phyloP scores from a whole-genome alignment of 2,113 vertebrate species.

The Oxygymnocypris stewartii region DNA sequence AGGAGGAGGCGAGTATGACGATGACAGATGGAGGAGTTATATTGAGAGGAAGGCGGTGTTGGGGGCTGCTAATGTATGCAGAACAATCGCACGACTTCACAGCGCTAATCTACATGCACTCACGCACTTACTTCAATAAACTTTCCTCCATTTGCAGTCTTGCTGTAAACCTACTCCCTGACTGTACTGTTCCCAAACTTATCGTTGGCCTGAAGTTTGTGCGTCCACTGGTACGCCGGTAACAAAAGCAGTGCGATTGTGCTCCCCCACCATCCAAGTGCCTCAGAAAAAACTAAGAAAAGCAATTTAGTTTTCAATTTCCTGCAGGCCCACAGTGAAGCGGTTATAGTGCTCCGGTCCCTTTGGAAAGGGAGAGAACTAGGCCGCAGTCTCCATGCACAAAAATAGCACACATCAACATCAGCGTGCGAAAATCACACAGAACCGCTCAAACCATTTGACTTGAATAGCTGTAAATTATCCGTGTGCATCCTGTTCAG shows the following conservation, averaged over 20 bases:
- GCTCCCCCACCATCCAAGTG: conserved; percentile 20
- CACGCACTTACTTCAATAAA: background rate
- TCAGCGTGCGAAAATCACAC: conserved; percentile 7
- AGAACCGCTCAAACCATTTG: background rate
- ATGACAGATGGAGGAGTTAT: conserved; percentile 39
- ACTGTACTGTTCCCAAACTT: conserved; percentile 1
- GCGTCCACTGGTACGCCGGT: background rate
- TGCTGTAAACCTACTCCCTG: conserved; percentile 20
- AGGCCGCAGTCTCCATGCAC: conserved; percentile 74
- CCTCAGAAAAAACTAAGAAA: conserved; percentile 64
- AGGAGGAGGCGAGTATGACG: conserved; percentile 18
- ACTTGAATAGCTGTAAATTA: conserved; percentile 7
- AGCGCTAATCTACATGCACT: conserved; percentile 20
- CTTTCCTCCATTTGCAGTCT: conserved; percentile 1
- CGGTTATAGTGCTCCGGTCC: conserved; percentile 71
- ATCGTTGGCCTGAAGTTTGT: conserved; percentile 19
- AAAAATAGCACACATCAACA: conserved; percentile 68
- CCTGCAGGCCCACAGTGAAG: conserved; percentile 73
- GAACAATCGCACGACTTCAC: conserved; percentile 18
- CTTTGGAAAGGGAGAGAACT: conserved; percentile 63
- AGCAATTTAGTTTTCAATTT: conserved; percentile 79
- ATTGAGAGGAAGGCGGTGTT: background rate
- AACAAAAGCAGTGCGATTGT: conserved; percentile 47
- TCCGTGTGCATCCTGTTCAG: conserved; percentile 15
- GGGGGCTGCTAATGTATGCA: conserved; percentile 26